Base-by-base conservation (phyloP, 2,113 vertebrate species). In the Pachypanchax playfairii region DNA sequence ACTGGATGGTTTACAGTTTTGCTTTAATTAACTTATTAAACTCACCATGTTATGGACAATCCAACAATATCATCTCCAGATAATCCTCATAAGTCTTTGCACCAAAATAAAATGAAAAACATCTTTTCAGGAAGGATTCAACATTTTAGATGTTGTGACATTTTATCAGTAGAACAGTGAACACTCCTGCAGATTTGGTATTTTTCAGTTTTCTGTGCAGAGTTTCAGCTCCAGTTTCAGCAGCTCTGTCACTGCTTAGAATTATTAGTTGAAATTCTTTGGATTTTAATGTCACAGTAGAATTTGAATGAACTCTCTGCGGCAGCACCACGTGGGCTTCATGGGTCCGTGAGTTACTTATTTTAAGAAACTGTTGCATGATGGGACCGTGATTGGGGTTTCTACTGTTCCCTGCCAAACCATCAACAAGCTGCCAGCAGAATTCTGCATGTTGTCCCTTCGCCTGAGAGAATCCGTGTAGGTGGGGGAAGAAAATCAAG, bases 381-480 rank as follows among this genome's bases (percentile, higher is more conserved):
- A 65, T 49, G 41, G 43, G 72, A 59, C 46, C 18, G 20, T 59
- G 14, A 67, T 52, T 56, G 65, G 44, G 53, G 41, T 63, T 65
- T 73, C 42, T 29, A 8, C 41, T 63, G 26, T 70, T 55, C 35
- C 20, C 41, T 72, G 72, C 71, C 77, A 83, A 69, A 56, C 41
- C 26, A 25, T 63, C 69, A 67, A 70, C 81, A 85, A 72, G 82
- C 70, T 84, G 81, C 64, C 47, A 48, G 55, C 63, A 35, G 63
- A 59, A 68, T 62, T 47, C 53, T 0, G 29, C 26, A 4, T 73
- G 49, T 36, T 3, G 18, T 26, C 8, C 5, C 58, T 75, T 35
- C 1, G 47, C 57, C 80, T 15, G 31, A 59, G 62, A 79, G 50
- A 38, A 59, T 22, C 33, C 18, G 51, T 51, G 73, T 64, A 26